Evolutionary conservation across 2,888 invertebrate genomes (phyloP).

Genomic region (Amphipyra tragopoginis): DNA sequence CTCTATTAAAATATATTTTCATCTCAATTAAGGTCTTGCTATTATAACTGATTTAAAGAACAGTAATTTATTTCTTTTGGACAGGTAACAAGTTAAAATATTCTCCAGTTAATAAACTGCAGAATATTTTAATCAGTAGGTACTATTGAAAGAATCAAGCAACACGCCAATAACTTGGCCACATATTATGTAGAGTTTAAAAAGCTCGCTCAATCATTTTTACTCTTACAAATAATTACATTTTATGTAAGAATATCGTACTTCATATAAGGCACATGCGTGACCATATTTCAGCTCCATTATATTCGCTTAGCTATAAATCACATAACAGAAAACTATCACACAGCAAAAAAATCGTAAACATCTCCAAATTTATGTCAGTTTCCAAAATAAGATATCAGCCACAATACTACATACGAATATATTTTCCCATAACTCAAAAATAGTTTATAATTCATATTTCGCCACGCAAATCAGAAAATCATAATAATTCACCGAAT

Average conservation of each 20-base stretch:
- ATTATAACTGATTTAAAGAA: too few species aligned
- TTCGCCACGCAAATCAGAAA: slow-evolving; percentile 81
- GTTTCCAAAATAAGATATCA: slow-evolving; percentile 67
- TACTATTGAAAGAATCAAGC: too few species aligned
- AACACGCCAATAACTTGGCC: too few species aligned
- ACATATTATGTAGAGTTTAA: background rate
- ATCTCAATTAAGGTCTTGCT: too few species aligned
- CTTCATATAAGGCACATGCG: background rate
- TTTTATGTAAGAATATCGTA: too few species aligned
- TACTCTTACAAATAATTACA: too few species aligned
- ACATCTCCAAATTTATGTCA: slow-evolving; percentile 44
- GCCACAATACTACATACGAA: slow-evolving; percentile 50
- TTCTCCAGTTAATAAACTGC: too few species aligned
- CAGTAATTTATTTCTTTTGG: too few species aligned
- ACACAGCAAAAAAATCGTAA: slow-evolving; percentile 27
- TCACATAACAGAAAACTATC: slow-evolving; percentile 34
- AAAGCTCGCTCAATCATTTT: too few species aligned
- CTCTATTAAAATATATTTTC: too few species aligned
- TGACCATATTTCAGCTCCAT: slow-evolving; percentile 25
- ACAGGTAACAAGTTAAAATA: too few species aligned
- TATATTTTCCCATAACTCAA: slow-evolving; percentile 65
- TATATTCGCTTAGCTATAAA: slow-evolving; percentile 41
- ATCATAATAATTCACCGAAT: slow-evolving; percentile 72
- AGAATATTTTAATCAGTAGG: too few species aligned
- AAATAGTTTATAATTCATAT: slow-evolving; percentile 72